Percentiles rank a stretch among this genome's conserved stretches.
Conservation (phyloP, 2,888 invertebrate genomes). For the Stenotaenia linearis region DNA sequence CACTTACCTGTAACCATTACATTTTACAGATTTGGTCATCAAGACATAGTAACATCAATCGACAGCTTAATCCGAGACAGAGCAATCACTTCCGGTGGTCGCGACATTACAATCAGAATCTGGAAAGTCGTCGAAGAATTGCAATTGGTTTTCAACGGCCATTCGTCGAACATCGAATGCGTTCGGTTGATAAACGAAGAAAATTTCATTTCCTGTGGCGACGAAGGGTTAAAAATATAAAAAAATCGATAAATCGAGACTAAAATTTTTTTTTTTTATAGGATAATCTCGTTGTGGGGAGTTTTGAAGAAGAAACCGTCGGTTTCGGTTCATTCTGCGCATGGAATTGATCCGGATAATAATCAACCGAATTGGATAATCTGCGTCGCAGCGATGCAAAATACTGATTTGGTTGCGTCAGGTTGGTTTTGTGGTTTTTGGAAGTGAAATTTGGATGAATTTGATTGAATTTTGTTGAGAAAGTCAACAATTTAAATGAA, state of each 20-base stretch:
- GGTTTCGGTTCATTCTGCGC: conserved; percentile 62
- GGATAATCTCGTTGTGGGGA: conserved; percentile 72
- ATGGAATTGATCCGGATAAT: conserved; percentile 59
- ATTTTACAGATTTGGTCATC: conserved; percentile 86
- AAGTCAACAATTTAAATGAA: too few species aligned
- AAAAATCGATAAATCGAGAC: not conserved
- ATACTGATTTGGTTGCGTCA: conserved; percentile 85
- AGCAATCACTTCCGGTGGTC: conserved; percentile 81
- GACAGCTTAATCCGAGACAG: conserved; percentile 81
- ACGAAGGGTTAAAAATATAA: conserved; percentile 65
- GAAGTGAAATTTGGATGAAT: not conserved
- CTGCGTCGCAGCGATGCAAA: conserved; percentile 68
- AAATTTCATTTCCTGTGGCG: conserved; percentile 84
- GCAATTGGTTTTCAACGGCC: conserved; percentile 87
- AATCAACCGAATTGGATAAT: conserved; percentile 73
- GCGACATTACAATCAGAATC: conserved; percentile 76
- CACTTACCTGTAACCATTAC: too few species aligned
- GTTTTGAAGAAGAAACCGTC: conserved; percentile 80
- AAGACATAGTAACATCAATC: conserved; percentile 75
- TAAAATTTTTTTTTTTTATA: conserved; percentile 39
- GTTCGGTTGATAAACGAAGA: conserved; percentile 88
- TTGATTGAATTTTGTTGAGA: not conserved
- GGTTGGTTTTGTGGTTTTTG: conserved; percentile 53
- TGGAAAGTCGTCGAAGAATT: conserved; percentile 98
- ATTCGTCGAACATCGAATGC: conserved; percentile 73